A percentile compares a stretch with the other conserved stretches of the same genome.
phyloP scores from a whole-genome alignment of 2,113 vertebrate species.

The Leuciscus idus region DNA sequence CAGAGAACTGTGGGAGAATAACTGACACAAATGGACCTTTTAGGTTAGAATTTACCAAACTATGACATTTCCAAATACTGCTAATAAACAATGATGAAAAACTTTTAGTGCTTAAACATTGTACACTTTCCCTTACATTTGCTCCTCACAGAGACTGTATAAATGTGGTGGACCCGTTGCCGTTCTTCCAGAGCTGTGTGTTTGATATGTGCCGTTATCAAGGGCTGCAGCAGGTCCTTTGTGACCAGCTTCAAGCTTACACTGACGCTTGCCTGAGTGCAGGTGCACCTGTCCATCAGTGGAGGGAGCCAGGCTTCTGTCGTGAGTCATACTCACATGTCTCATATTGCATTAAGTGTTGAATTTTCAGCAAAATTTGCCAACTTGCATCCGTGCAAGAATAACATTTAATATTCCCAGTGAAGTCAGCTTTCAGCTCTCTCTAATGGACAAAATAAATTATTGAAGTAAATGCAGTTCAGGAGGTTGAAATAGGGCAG shows the following conservation, averaged over 20 bases:
- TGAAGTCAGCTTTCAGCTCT: conserved; percentile 7
- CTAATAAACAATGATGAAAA: neutral
- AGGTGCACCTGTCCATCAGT: conserved; percentile 74
- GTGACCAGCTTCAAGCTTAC: conserved; percentile 80
- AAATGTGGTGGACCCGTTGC: conserved; percentile 67
- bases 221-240: conserved; percentile 72
- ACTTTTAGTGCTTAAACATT: neutral
- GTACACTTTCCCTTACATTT: neutral
- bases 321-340: conserved; percentile 69
- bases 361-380: neutral
- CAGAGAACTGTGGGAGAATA: conserved; percentile 77
- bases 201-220: conserved; percentile 81
- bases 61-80: neutral
- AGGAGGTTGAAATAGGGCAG: neutral
- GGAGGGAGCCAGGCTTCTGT: conserved; percentile 80
- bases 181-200: conserved; percentile 79
- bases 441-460: neutral
- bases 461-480: conserved; percentile 7
- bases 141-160: conserved; percentile 73
- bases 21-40: conserved; percentile 71
- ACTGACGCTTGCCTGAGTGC: conserved; percentile 77
- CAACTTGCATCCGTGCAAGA: neutral
- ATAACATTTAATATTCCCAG: neutral
- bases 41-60: conserved; percentile 66
- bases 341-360: neutral